Base-by-base conservation (phyloP, 2,797 vertebrate species). In the Bradypodion pumilum region DNA sequence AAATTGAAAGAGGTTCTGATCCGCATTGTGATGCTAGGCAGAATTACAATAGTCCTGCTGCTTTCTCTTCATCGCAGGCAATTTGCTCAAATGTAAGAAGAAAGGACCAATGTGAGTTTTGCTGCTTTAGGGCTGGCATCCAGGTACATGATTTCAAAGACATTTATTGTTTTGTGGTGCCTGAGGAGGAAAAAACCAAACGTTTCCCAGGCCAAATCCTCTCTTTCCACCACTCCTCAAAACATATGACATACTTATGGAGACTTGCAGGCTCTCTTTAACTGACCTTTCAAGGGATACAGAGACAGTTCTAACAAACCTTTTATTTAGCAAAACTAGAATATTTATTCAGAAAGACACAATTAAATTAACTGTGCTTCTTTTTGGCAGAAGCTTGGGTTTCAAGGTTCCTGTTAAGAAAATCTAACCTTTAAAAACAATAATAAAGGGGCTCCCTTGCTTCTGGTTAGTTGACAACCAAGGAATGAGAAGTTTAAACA, bases 211-310 rank as follows among this genome's bases (percentile, higher is more conserved):
- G 80, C 66, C 42, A 81, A 1, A 46, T 86, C 88, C 77, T 88
- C 78, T 72, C 59, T 88, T 81, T 69, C 52, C 25, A 85, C 25
- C 27, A 74, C 35, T 90, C 81, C 65, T 0, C 0, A 78, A 85
- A 78, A 66, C 35, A 81, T 73, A 66, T 49, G n/a, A 60, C 82
- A 85, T 82, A 81, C 74, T 74, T 46, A 76, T 73, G 78, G 35
- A 81, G 91, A 84, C 87, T 92, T 93, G 69, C 27, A 62, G 49
- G 23, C 86, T 90, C 89, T 84, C 73, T 86, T 73, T 29, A 6
- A 82, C 82, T 88, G 85, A 65, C n/a, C 0, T 0, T 72, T 76
- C 74, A 86, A 83, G 32, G 75, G 88, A 80, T 10, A 37, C 29
- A 44, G 29, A 81, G 52, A 85, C 86, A 89, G 56, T 84, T 74